These are phyloP conservation scores for Hypomecis punctinalis DNA, from an alignment of 2,888 invertebrate genomes.

Conservation along the genomic window DNA sequence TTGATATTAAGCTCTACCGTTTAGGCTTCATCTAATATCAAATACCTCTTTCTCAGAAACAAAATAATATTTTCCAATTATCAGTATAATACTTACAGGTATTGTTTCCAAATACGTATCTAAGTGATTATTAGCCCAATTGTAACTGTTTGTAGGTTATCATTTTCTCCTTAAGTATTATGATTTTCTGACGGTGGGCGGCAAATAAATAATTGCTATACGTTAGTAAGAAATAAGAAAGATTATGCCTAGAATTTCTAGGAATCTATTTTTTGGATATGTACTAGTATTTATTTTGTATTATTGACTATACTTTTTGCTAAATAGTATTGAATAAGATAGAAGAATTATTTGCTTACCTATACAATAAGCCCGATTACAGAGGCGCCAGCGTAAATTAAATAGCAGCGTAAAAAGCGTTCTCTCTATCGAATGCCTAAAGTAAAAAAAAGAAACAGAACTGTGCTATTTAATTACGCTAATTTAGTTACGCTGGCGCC, in stretches of 20 bases:
- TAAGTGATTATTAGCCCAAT: constrained; percentile 12
- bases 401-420: too few relatives aligned
- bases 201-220: constrained; percentile 4
- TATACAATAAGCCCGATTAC: too few relatives aligned
- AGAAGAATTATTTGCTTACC: too few relatives aligned
- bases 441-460: too few relatives aligned
- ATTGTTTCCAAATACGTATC: constrained; percentile 2
- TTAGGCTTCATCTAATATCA: too few relatives aligned
- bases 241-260: background rate
- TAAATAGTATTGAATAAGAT: too few relatives aligned
- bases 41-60: too few relatives aligned
- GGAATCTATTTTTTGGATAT: background rate
- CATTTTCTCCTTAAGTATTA: background rate
- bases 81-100: background rate
- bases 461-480: too few relatives aligned
- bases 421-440: too few relatives aligned
- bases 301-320: background rate
- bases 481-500: too few relatives aligned
- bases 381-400: too few relatives aligned
- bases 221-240: background rate
- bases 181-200: constrained; percentile 8
- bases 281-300: background rate
- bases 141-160: constrained; percentile 4
- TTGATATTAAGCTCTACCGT: too few relatives aligned
- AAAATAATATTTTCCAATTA: constrained; percentile 12